Conservation (phyloP, 2,888 invertebrate genomes). For the Griposia aprilina region DNA sequence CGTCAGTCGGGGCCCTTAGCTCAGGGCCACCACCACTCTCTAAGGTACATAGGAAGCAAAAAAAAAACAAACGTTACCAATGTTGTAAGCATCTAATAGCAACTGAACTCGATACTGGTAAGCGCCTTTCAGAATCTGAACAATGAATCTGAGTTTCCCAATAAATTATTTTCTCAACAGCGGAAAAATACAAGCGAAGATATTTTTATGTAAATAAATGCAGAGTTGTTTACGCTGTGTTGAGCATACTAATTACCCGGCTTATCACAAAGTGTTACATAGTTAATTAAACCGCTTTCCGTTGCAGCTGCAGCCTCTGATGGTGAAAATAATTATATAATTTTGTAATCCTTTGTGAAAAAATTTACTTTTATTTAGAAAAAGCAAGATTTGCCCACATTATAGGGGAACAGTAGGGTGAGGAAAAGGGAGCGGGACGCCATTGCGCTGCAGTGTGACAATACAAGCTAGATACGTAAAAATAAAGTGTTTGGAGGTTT, state of each 20-base stretch:
- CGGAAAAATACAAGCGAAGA: not conserved
- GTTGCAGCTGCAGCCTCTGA: not conserved
- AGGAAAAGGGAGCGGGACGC: not conserved
- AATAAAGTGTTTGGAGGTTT: not conserved
- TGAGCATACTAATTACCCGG: constrained; percentile 4
- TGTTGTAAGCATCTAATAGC: constrained; percentile 1
- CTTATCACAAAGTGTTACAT: not conserved
- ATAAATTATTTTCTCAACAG: constrained; percentile 15
- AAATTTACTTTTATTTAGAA: not conserved
- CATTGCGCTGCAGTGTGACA: not conserved
- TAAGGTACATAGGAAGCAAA: not conserved
- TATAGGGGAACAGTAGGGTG: not conserved
- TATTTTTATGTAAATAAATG: constrained; percentile 19
- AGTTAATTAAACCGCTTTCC: constrained; percentile 5
- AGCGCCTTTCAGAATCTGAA: constrained; percentile 7
- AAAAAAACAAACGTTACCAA: not conserved
- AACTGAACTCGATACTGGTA: constrained; percentile 8
- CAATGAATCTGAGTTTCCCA: not conserved
- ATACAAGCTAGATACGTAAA: not conserved
- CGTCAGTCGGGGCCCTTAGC: not conserved
- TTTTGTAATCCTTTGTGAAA: not conserved
- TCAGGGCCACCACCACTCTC: not conserved
- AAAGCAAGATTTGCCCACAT: not conserved
- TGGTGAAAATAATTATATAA: not conserved
- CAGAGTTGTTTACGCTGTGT: not conserved